Evolutionary conservation across 2,113 vertebrate species (phyloP).

Genomic region (Odontophorus gujanensis): DNA sequence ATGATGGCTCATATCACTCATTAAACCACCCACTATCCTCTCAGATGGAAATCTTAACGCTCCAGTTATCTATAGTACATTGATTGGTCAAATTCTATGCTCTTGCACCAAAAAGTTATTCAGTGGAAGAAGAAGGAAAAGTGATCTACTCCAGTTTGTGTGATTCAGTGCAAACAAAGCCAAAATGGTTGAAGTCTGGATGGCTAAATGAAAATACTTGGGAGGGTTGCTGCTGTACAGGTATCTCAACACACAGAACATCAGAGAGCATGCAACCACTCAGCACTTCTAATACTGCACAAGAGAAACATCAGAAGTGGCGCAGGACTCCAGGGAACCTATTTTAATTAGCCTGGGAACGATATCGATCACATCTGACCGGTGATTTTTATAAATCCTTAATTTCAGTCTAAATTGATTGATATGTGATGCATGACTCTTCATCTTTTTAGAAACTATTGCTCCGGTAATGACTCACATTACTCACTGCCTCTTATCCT

Average conservation of each 20-base stretch:
- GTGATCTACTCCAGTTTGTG: not conserved
- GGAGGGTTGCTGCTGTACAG: not conserved
- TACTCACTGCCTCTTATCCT: constrained; percentile 16
- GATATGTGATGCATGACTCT: not conserved
- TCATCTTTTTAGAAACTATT: constrained; percentile 7
- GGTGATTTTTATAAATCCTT: not conserved
- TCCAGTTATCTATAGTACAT: not conserved
- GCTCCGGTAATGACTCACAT: constrained; percentile 36
- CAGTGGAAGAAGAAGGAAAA: not conserved
- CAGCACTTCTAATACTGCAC: not conserved
- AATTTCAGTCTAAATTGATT: constrained; percentile 25
- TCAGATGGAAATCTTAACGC: not conserved
- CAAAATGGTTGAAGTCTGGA: not conserved
- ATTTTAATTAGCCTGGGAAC: not conserved
- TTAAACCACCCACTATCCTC: not conserved
- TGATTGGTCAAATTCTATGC: not conserved
- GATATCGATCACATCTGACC: not conserved
- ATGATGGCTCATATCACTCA: not conserved
- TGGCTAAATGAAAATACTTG: not conserved
- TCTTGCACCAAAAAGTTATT: not conserved
- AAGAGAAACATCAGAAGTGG: not conserved
- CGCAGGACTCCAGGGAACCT: not conserved
- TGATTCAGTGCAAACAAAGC: not conserved
- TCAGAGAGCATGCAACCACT: not conserved
- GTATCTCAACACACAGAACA: not conserved